These are phyloP conservation scores for Leptarthrus brevirostris DNA, from an alignment of 2,888 invertebrate species.

Conservation along the genomic window DNA sequence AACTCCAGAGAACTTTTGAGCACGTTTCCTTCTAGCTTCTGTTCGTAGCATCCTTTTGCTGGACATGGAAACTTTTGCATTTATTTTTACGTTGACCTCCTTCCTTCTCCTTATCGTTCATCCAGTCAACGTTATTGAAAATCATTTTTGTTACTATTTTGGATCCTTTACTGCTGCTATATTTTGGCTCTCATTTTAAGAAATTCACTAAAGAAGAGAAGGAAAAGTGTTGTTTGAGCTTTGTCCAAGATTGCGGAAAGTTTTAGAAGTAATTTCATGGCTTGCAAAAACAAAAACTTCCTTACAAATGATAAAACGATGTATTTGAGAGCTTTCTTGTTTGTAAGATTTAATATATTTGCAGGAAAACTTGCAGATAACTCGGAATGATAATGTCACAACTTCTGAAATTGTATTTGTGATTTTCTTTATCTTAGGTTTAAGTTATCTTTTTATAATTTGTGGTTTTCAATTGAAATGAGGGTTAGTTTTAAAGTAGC, in stretches of 20 bases:
- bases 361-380: conserved; percentile 21
- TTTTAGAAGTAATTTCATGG: conserved; percentile 34
- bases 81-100: conserved; percentile 30
- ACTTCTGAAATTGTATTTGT: conserved; percentile 14
- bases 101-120: background rate
- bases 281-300: conserved; percentile 29
- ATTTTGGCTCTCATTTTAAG: conserved; percentile 4
- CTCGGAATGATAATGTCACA: background rate
- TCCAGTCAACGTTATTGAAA: conserved; percentile 33
- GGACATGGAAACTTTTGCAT: conserved; percentile 34
- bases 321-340: background rate
- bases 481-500: no score
- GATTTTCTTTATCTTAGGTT: no score
- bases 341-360: background rate
- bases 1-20: conserved; percentile 8
- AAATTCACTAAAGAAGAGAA: conserved; percentile 7
- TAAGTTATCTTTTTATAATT: no score
- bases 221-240: conserved; percentile 24
- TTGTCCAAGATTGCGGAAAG: conserved; percentile 35
- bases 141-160: conserved; percentile 7
- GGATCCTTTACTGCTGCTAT: background rate
- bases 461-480: no score
- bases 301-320: conserved; percentile 33
- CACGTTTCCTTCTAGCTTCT: background rate
- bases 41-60: background rate